Base-by-base conservation (phyloP, 2,797 vertebrate species). In the Okamejei kenojei region DNA sequence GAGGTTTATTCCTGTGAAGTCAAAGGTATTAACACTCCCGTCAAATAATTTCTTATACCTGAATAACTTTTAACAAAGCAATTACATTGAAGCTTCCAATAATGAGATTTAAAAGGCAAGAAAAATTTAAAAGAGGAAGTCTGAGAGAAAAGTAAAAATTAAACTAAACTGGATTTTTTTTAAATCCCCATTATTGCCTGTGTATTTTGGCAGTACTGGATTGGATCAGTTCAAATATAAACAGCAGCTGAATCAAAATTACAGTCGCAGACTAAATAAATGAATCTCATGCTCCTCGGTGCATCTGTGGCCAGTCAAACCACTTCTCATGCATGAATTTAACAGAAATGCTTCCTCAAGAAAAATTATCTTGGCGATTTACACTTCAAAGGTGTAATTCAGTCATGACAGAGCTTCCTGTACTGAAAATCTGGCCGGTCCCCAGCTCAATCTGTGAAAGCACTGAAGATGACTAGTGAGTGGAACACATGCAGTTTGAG, bases 351-450 rank as follows among this genome's bases (percentile, higher is more conserved):
- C 90, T 92, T 92, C 95, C 95, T 95, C 94, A 95, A 94, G 96
- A 96, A 96, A 96, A 95, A 95, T 95, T 95, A 96, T 95, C 95
- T 95, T 94, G 95, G 95, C 95, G 95, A 93, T 95, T 95, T 78
- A 94, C 94, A 96, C 95, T 95, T 96, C 96, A 96, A 96, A 96
- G 95, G 94, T 95, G 93, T 93, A 93, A 94, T 0, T 94, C 94
- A 95, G 94, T 94, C 94, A 93, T 95, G 90, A 93, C 94, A 94
- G 95, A 95, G 95, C 95, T 95, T 94, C 93, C 54, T 93, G 94
- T 94, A 94, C 95, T 94, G 95, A 95, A 93, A 94, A 32, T 94
- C 95, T 95, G 95, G 94, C 95, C 95, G 94, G 94, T 95, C 94
- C 95, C 94, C 95, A 95, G 95, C 94, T 94, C 94, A 95, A 94